A percentile compares a stretch with the other conserved stretches of the same genome.
phyloP scores from a whole-genome alignment of 1,140 invertebrate species.

The Ganaspis sp. region DNA sequence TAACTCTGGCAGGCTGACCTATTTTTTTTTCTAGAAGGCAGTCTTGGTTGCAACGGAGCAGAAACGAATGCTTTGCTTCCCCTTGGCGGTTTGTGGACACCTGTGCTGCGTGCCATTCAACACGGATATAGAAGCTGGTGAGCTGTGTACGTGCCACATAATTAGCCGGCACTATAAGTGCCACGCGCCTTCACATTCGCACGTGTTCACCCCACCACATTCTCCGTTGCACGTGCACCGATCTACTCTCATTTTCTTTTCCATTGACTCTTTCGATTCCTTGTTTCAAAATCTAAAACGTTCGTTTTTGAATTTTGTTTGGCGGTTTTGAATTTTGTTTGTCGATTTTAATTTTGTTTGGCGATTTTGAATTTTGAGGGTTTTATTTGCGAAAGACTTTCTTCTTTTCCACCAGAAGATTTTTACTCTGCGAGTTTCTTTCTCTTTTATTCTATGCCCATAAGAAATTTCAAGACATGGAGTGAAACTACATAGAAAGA shows the following conservation, averaged over 20 bases:
- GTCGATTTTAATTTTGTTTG: no score
- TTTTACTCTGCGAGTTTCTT: no score
- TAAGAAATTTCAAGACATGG: no score
- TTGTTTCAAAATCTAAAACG: no score
- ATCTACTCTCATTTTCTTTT: neutral
- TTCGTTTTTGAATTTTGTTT: neutral
- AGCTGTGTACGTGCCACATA: conserved; percentile 19
- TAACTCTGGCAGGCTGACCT: neutral
- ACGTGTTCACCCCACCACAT: conserved; percentile 20
- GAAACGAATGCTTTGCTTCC: neutral
- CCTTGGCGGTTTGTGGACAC: neutral
- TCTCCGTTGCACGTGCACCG: conserved; percentile 6
- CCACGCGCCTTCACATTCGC: conserved; percentile 18
- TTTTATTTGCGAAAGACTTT: no score
- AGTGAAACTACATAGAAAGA: no score
- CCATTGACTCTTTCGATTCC: no score
- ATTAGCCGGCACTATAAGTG: conserved; percentile 4
- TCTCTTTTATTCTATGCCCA: no score
- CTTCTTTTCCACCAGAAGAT: no score
- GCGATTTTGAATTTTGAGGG: no score
- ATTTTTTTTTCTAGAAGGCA: neutral
- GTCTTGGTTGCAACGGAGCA: neutral
- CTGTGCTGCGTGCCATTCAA: conserved; percentile 25
- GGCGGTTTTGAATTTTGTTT: no score
- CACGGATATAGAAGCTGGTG: neutral